These are phyloP conservation scores for Galeruca laticollis DNA, from an alignment of 2,888 invertebrate genomes.

Conservation along the genomic window DNA sequence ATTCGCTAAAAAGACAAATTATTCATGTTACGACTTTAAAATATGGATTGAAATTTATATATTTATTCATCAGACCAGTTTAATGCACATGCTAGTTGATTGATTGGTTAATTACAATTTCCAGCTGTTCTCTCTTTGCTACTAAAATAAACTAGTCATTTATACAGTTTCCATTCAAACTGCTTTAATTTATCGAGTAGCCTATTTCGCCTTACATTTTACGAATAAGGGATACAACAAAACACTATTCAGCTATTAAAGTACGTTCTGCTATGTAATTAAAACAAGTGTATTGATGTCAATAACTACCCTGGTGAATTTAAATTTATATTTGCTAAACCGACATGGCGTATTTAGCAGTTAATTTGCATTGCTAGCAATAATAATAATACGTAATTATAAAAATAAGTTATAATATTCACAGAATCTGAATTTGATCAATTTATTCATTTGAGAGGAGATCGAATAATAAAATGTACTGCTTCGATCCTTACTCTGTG, in stretches of 20 bases:
- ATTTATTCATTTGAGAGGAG: too few species aligned
- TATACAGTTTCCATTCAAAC: not conserved
- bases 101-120: constrained; percentile 1
- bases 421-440: too few species aligned
- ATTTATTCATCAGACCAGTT: not conserved
- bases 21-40: too few species aligned
- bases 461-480: too few species aligned
- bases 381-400: too few species aligned
- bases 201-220: not conserved
- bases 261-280: not conserved
- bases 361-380: too few species aligned
- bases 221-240: not conserved
- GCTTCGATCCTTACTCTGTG: too few species aligned
- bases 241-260: not conserved
- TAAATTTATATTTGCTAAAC: too few species aligned
- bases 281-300: not conserved
- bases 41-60: not conserved
- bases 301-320: too few species aligned
- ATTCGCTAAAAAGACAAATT: too few species aligned
- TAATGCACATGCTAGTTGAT: not conserved
- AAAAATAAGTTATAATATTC: too few species aligned
- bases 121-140: not conserved
- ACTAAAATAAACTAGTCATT: not conserved
- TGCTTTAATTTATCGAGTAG: not conserved
- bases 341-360: too few species aligned